phyloP scores from a whole-genome alignment of 2,888 invertebrate species.

The Beris morrisii region DNA sequence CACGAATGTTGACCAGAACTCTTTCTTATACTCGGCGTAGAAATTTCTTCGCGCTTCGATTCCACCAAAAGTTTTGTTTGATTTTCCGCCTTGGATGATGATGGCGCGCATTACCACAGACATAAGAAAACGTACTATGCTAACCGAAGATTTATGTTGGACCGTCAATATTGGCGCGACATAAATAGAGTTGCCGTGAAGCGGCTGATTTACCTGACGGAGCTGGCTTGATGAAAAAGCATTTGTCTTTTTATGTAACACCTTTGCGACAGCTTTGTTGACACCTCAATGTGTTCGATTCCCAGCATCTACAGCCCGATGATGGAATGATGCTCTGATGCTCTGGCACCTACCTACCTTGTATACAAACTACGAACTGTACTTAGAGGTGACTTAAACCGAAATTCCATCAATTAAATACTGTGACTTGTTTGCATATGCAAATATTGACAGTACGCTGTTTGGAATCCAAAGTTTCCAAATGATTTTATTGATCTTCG shows the following conservation, averaged over 20 bases:
- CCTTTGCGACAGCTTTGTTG: conserved; percentile 32
- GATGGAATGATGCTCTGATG: background rate
- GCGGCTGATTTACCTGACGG: conserved; percentile 23
- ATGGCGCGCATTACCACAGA: background rate
- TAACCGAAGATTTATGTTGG: conserved; percentile 26
- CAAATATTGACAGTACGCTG: conserved; percentile 22
- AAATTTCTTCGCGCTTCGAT: conserved; percentile 22
- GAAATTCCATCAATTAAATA: conserved; percentile 24
- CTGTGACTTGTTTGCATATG: conserved; percentile 29
- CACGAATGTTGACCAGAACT: no score
- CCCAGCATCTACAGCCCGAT: background rate
- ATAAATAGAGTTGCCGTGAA: conserved; percentile 31
- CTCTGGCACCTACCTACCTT: conserved; percentile 6
- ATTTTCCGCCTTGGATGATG: conserved; percentile 21
- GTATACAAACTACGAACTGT: conserved; percentile 7
- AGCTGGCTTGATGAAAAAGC: conserved; percentile 21
- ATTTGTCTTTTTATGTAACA: conserved; percentile 30
- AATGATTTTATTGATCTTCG: conserved; percentile 3
- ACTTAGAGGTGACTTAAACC: conserved; percentile 23
- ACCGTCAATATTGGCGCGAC: conserved; percentile 29
- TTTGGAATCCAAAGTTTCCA: conserved; percentile 30
- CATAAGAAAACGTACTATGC: background rate
- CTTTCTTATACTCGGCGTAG: no score
- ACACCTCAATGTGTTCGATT: conserved; percentile 34
- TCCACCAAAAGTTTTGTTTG: conserved; percentile 13